Evolutionary conservation across 2,113 vertebrate genomes (phyloP), one percentile per base, ranked within the genome.

Genomic region (Entomyzon cyanotis): DNA sequence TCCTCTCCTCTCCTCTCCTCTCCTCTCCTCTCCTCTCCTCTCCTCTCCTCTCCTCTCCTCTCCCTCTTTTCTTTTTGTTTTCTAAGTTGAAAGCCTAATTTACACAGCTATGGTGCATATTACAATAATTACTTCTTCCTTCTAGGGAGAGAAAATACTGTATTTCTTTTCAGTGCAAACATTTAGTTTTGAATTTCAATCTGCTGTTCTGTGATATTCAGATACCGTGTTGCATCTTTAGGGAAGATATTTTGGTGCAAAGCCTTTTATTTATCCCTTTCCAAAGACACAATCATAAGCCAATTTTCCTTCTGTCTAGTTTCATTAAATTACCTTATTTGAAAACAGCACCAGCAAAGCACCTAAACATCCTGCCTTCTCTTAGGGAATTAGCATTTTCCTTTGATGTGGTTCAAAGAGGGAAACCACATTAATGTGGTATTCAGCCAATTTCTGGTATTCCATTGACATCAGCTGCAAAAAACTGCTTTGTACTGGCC

Each of bases 371-470:
- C 39, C 62, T 94, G 41, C 74, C 6, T 93, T 91, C 85, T 94
- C 46, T 88, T 73, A 77, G 46, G 84, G 80, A 92, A 95, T 95
- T 87, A 89, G 28, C 35, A 86, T 81, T 92, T 94, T 92, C 30
- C 58, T 97, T 94, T 95, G 84, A 96, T 81, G 83, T 90, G 27
- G 41, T 55, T 93, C 78, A 85, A 94, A 96, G 85, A 88, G 28
- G 68, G 67, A 96, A 97, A 82, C 62, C 58, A 75, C 31, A 95
- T 96, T 58, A 37, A 71, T 74, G 58, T 89, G 42, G 46, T 55
- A 93, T 56, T 76, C 53, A 67, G 86, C 39, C 80, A 93, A 77
- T 79, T 92, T 95, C 73, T 92, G 62, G 67, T 89, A 52, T 64
- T 94, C 27, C 87, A 91, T 50, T 59, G 47, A 83, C 74, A 96